Conservation (phyloP, 2,113 vertebrate genomes). For the Pholis gunnellus region DNA sequence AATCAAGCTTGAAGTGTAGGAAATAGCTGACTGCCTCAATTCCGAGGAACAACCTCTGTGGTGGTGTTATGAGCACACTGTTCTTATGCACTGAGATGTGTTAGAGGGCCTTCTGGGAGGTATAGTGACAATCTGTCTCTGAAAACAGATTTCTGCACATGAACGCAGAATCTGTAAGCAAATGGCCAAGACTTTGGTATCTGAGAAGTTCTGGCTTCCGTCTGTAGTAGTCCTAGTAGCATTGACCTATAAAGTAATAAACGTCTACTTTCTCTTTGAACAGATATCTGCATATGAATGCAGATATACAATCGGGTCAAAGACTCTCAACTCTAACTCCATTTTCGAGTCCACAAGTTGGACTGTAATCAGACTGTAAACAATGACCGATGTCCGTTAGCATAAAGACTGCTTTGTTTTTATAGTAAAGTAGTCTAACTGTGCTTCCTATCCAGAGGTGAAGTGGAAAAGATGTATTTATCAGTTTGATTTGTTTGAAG, state of each 20-base stretch:
- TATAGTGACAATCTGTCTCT: not conserved
- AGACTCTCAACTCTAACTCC: not conserved
- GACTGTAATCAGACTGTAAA: not conserved
- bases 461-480: not conserved
- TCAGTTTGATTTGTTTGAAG: not conserved
- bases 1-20: slow-evolving; percentile 40
- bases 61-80: not conserved
- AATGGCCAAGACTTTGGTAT: not conserved
- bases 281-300: no score
- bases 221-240: not conserved
- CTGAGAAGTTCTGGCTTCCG: not conserved
- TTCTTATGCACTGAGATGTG: not conserved
- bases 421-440: not conserved
- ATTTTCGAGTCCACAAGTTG: not conserved
- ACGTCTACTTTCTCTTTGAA: no score
- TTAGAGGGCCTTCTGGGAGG: not conserved
- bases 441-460: not conserved
- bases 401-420: not conserved
- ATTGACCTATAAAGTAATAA: not conserved
- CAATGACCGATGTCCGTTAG: not conserved
- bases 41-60: slow-evolving; percentile 13
- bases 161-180: not conserved
- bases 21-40: slow-evolving; percentile 27
- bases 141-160: not conserved
- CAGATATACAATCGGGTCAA: not conserved